Evolutionary conservation across 2,888 invertebrate genomes (phyloP), one percentile per base, ranked within the genome.

Genomic region (Lepidochitona cinerea): DNA sequence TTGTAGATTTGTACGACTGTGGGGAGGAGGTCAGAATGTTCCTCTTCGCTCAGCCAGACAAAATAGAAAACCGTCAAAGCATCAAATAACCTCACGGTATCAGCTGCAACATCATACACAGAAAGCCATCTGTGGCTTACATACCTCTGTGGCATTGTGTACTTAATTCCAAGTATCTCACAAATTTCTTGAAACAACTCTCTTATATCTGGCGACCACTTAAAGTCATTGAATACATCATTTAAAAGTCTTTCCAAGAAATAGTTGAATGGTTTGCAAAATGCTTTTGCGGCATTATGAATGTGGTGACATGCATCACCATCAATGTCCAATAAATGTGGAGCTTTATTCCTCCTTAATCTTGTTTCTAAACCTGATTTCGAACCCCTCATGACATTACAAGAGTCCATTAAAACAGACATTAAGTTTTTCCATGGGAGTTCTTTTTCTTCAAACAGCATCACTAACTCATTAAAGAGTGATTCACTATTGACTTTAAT

Each of bases 291-390:
- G 23, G 81, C 81, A 75, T 80, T 84, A 53, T 85, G 83, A 0
- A 75, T 72, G 68, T 83, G 82, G 64, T 81, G 83, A n/a, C 77
- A 77, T 1, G 76, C 67, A 69, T 84, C 81, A 14, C 81, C 84
- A 73, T 84, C 82, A 23, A 84, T 78, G 67, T 82, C 80, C 9
- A 84, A 59, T 1, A 84, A 54, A 66, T 84, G 84, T 9, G 74
- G 77, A 6, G 80, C 80, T 29, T 72, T 71, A 18, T 72, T 49
- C 26, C 59, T 33, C 36, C 81, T 36, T 6, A 82, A 74, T 53
- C 72, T 54, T 9, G 68, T 75, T 70, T 84, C 85, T 12, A 84
- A 18, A 36, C 83, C 81, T 12, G 69, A 54, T 72, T 82, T 82
- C 0, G 41, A 59, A 0, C 83, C 80, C 9, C 80, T 9, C 82